Evolutionary conservation across 2,113 vertebrate genomes (phyloP).

Genomic region (Mormyrus lacerda): DNA sequence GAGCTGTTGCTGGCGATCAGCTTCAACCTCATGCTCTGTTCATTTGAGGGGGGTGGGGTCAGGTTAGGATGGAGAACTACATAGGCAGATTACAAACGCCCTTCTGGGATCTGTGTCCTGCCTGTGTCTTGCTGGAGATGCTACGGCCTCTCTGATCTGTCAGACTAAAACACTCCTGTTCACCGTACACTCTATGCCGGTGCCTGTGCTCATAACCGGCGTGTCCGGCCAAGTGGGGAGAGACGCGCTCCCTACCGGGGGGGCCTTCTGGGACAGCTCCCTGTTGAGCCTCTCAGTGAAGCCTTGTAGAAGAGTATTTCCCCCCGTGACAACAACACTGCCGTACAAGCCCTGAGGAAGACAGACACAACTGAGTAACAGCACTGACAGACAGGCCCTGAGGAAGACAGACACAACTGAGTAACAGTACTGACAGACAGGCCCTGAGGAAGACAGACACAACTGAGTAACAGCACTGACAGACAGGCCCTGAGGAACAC

Average conservation of each 20-base stretch:
- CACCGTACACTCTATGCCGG: background rate
- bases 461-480: background rate
- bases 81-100: background rate
- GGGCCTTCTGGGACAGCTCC: slow-evolving; percentile 68
- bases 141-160: background rate
- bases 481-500: slow-evolving; percentile 54
- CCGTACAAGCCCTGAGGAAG: slow-evolving; percentile 56
- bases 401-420: background rate
- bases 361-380: background rate
- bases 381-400: background rate
- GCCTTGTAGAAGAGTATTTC: slow-evolving; percentile 66
- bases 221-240: background rate
- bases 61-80: background rate
- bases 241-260: slow-evolving; percentile 50
- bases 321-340: slow-evolving; percentile 62
- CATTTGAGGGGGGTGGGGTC: background rate
- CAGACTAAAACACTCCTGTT: background rate
- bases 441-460: background rate
- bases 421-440: background rate
- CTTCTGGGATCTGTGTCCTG: background rate
- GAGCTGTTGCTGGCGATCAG: slow-evolving; percentile 71
- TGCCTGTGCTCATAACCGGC: background rate
- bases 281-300: slow-evolving; percentile 68
- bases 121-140: background rate
- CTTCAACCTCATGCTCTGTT: slow-evolving; percentile 69